Conservation (phyloP, 2,888 invertebrate species). For the Trilocha varians region DNA sequence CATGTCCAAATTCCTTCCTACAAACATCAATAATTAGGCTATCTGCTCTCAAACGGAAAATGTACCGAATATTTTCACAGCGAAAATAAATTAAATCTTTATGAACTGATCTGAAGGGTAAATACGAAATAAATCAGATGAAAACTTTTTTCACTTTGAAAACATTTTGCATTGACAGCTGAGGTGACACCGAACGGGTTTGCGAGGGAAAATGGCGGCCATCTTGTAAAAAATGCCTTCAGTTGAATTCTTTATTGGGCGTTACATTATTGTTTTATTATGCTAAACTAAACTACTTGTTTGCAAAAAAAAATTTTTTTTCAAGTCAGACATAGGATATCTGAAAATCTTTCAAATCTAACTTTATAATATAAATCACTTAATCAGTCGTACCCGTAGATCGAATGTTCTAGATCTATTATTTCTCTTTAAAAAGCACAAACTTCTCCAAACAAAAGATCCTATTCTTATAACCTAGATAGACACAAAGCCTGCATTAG, state of each 20-base stretch:
- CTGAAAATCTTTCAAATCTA: too few relatives aligned
- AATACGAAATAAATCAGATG: not conserved
- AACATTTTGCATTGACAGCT: not conserved
- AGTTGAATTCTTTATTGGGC: too few relatives aligned
- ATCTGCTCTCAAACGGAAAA: conserved; percentile 12
- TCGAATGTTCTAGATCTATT: not conserved
- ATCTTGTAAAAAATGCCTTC: not conserved
- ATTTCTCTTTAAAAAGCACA: not conserved
- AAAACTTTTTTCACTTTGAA: not conserved
- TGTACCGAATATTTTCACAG: conserved; percentile 3
- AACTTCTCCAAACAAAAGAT: not conserved
- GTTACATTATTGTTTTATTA: too few relatives aligned
- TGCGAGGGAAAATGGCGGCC: not conserved
- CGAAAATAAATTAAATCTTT: not conserved
- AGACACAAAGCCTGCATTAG: not conserved
- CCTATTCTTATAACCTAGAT: not conserved
- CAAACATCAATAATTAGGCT: not conserved
- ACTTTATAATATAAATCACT: too few relatives aligned
- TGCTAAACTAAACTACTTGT: too few relatives aligned
- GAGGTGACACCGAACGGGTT: not conserved
- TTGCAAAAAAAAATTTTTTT: too few relatives aligned
- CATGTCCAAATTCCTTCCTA: not conserved
- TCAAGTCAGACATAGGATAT: too few relatives aligned
- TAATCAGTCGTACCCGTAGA: too few relatives aligned
- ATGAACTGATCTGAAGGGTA: not conserved